A percentile compares a stretch with the other conserved stretches of the same genome.
Conservation (phyloP, 2,888 invertebrate genomes). For the Stegana nigrithorax region DNA sequence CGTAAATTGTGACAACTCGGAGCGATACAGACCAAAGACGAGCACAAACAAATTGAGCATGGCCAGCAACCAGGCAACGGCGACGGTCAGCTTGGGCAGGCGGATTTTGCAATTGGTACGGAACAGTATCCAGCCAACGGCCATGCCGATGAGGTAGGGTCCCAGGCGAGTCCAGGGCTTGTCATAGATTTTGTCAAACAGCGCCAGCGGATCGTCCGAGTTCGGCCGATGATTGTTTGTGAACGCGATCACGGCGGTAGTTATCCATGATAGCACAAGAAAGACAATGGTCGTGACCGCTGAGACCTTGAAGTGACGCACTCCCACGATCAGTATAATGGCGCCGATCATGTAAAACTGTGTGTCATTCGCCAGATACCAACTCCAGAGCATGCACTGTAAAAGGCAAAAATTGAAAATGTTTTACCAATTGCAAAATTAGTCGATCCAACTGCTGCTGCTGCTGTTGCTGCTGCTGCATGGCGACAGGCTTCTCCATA, state of each 20-base stretch:
- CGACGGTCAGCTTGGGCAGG: constrained; percentile 77
- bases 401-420: background rate
- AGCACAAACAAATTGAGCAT: constrained; percentile 77
- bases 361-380: constrained; percentile 89
- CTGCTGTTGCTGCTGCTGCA: background rate
- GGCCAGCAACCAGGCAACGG: constrained; percentile 79
- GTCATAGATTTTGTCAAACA: constrained; percentile 90
- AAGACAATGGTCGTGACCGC: constrained; percentile 75
- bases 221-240: constrained; percentile 82
- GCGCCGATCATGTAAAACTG: constrained; percentile 88
- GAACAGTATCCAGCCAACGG: constrained; percentile 84
- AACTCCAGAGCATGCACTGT: constrained; percentile 92
- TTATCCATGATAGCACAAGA: constrained; percentile 81
- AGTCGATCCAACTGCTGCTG: background rate
- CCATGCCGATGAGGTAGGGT: constrained; percentile 87
- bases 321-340: constrained; percentile 82
- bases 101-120: constrained; percentile 83
- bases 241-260: constrained; percentile 84
- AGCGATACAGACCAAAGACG: constrained; percentile 82
- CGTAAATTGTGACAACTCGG: constrained; percentile 75
- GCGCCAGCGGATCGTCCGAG: constrained; percentile 83
- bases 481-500: background rate
- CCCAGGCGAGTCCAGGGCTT: constrained; percentile 90
- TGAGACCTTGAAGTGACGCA: constrained; percentile 82
- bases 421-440: no score